phyloP scores from a whole-genome alignment of 2,113 vertebrate species.

The Ptilorrhoa leucosticta region DNA sequence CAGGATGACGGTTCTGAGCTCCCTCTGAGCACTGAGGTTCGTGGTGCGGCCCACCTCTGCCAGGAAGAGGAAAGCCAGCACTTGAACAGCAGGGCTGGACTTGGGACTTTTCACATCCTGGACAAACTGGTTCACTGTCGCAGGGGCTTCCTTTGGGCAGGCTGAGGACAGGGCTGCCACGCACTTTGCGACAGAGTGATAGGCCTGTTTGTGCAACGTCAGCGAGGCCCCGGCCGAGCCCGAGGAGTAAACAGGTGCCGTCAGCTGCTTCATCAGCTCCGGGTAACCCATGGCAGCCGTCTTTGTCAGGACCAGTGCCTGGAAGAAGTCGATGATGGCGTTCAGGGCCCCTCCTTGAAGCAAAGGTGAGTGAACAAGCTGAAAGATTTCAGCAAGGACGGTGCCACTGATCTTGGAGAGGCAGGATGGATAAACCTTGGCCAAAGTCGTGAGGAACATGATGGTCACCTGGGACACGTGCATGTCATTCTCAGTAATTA shows the following conservation, averaged over 20 bases:
- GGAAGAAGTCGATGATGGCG: conserved; percentile 81
- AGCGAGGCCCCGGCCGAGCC: background rate
- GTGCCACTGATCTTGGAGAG: conserved; percentile 78
- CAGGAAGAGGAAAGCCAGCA: conserved; percentile 86
- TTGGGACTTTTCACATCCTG: conserved; percentile 79
- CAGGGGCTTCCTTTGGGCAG: conserved; percentile 82
- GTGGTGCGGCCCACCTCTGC: conserved; percentile 86
- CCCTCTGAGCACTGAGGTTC: conserved; percentile 80
- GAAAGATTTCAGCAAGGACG: conserved; percentile 77
- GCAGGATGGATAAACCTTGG: conserved; percentile 78
- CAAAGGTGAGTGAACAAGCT: conserved; percentile 84
- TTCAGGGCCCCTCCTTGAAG: conserved; percentile 82
- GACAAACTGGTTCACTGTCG: conserved; percentile 76
- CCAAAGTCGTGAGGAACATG: conserved; percentile 79
- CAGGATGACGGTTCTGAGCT: conserved; percentile 84
- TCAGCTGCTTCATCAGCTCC: conserved; percentile 82
- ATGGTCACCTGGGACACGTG: conserved; percentile 89
- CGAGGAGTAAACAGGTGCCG: conserved; percentile 67
- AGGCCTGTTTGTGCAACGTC: conserved; percentile 81
- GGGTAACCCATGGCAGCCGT: conserved; percentile 69
- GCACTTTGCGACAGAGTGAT: conserved; percentile 83
- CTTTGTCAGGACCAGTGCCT: conserved; percentile 78
- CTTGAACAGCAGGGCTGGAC: conserved; percentile 75
- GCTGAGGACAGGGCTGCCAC: conserved; percentile 81
- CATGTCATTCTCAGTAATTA: conserved; percentile 90